Conservation (phyloP, 2,888 invertebrate species). For the Morpho achilles region DNA sequence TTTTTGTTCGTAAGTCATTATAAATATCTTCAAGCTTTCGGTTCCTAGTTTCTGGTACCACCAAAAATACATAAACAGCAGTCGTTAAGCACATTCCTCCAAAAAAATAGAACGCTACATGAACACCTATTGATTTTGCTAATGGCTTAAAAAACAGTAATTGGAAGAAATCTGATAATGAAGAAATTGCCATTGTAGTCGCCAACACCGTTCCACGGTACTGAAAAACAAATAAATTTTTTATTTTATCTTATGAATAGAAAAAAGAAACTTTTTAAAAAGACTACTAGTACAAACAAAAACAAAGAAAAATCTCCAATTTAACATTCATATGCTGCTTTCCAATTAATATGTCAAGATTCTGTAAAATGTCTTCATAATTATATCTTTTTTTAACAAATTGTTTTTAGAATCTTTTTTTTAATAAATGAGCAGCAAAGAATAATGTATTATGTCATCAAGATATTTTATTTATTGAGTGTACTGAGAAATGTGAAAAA, state of each 20-base stretch:
- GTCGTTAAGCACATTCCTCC: constrained; percentile 32
- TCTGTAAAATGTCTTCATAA: too few relatives aligned
- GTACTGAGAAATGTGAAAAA: too few relatives aligned
- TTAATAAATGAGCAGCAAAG: too few relatives aligned
- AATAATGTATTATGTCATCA: too few relatives aligned
- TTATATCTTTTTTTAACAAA: too few relatives aligned
- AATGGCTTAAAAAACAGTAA: constrained; percentile 34
- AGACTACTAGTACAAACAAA: neutral
- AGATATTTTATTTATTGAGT: too few relatives aligned
- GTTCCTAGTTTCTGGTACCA: constrained; percentile 36
- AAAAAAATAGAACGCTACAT: constrained; percentile 35
- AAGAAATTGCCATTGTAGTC: constrained; percentile 33
- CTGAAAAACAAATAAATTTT: constrained; percentile 26
- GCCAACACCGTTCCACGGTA: constrained; percentile 37
- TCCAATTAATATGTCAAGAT: too few relatives aligned
- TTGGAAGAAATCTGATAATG: constrained; percentile 33
- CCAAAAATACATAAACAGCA: constrained; percentile 28
- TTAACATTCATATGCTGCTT: too few relatives aligned
- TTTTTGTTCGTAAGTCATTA: constrained; percentile 30
- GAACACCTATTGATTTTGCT: constrained; percentile 30
- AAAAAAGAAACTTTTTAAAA: neutral
- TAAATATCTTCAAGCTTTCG: constrained; percentile 35
- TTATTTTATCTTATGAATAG: neutral
- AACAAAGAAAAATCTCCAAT: neutral
- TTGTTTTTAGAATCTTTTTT: too few relatives aligned